Conservation (phyloP, 1,140 invertebrate species). For the Drosophila bipectinata region DNA sequence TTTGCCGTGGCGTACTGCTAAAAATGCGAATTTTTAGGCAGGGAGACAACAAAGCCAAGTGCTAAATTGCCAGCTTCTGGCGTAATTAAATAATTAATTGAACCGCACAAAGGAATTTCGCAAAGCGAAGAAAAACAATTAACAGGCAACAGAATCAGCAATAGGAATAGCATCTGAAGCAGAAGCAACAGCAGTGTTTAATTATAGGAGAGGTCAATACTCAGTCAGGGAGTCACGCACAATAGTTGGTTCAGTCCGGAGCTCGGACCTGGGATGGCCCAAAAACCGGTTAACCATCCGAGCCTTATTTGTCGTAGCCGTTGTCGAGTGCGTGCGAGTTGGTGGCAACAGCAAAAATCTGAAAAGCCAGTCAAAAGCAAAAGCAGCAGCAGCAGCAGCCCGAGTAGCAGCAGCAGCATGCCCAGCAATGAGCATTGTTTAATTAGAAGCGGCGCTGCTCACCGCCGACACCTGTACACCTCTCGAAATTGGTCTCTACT, state of each 20-base stretch:
- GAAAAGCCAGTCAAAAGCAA: slow-evolving; percentile 4
- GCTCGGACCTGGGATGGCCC: slow-evolving; percentile 15
- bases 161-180: not conserved
- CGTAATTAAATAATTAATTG: slow-evolving; percentile 82
- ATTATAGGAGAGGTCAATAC: slow-evolving; percentile 62
- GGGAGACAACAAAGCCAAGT: slow-evolving; percentile 49
- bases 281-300: slow-evolving; percentile 50
- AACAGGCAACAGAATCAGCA: slow-evolving; percentile 24
- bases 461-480: slow-evolving; percentile 62
- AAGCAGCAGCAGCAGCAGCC: slow-evolving; percentile 11
- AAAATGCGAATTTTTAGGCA: not conserved
- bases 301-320: slow-evolving; percentile 59
- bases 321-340: slow-evolving; percentile 32
- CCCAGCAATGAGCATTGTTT: slow-evolving; percentile 60
- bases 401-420: not conserved
- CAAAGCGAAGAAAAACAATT: slow-evolving; percentile 60
- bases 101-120: slow-evolving; percentile 77
- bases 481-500: not conserved
- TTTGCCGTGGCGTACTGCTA: too few species aligned
- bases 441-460: slow-evolving; percentile 71
- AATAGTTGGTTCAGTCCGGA: slow-evolving; percentile 27
- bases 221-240: slow-evolving; percentile 49
- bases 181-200: slow-evolving; percentile 27
- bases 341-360: slow-evolving; percentile 9
- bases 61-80: slow-evolving; percentile 73